Evolutionary conservation across 2,888 invertebrate species (phyloP).

Genomic region (Tyria jacobaeae): DNA sequence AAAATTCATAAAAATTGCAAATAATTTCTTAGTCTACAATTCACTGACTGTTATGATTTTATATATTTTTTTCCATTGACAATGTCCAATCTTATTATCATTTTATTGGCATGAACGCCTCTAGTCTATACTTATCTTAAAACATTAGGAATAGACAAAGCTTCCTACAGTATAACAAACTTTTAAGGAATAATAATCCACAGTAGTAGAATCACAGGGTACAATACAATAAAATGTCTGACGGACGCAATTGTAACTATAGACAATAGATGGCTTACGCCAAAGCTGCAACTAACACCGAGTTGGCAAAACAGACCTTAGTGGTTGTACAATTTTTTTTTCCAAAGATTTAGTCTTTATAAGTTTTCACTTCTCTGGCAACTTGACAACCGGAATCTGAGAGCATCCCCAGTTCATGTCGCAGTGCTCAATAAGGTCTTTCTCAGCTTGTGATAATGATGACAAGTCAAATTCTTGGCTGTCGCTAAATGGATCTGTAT

Average conservation of each 20-base stretch:
- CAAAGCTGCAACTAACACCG: constrained; percentile 55
- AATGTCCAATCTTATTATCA: constrained; percentile 19
- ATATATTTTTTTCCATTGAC: constrained; percentile 22
- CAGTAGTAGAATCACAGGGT: constrained; percentile 31
- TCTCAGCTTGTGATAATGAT: constrained; percentile 87
- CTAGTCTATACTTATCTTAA: constrained; percentile 23
- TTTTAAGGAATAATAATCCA: constrained; percentile 33
- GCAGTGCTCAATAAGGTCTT: constrained; percentile 88
- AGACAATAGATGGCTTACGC: constrained; percentile 72
- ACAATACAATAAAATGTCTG: constrained; percentile 20
- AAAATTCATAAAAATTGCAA: constrained; percentile 31
- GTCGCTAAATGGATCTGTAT: constrained; percentile 80
- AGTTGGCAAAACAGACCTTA: constrained; percentile 34
- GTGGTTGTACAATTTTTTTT: constrained; percentile 50
- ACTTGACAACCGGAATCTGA: constrained; percentile 88
- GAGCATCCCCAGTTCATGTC: constrained; percentile 88
- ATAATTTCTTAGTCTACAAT: constrained; percentile 8
- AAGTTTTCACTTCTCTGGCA: constrained; percentile 87
- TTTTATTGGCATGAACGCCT: constrained; percentile 23
- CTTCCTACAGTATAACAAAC: constrained; percentile 25
- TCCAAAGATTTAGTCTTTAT: constrained; percentile 47
- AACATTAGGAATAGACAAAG: constrained; percentile 25
- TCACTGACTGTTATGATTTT: constrained; percentile 7
- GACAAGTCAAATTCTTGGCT: constrained; percentile 77
- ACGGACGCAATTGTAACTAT: constrained; percentile 44